Evolutionary conservation across 2,888 invertebrate species (phyloP), one percentile per base, ranked within the genome.

Genomic region (Electrophaes corylata): DNA sequence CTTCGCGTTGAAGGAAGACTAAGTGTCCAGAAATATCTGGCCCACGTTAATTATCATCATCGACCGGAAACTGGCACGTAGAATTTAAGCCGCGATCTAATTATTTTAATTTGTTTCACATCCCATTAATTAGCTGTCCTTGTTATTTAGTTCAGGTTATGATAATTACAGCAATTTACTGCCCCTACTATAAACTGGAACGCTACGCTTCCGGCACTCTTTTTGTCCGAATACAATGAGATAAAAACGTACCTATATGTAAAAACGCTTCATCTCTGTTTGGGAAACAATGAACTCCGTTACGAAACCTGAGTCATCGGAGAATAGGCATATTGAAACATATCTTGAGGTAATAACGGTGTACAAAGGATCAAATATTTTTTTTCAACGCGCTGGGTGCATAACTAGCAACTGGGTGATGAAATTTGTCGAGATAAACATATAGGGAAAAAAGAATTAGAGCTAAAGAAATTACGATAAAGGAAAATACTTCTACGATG

Each of bases 41-140:
- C 5, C 10, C 26, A 0, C 26, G 26, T 29, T 29, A 10, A 20
- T 3, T 23, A 12, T 31, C 19, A 26, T 12, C 31, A 49, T 29
- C 20, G 8, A 6, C 26, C 43, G 29, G 20, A 55, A 48, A 46
- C 49, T 35, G 31, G 26, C 35, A 35, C 35, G 35, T 41, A 41
- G 19, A 47, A 44, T 51, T 52, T 5, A 48, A 43, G 33, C 37
- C 46, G 39, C 57, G 55, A n/a, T 60, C 60, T 45, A 60, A 50
- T 51, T 55, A 43, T 52, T 58, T 56, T 49, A 60, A 60, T 60
- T 60, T 57, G 57, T 62, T 58, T 50, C 49, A 51, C 52, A 56
- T 60, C 60, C 64, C 62, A 57, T 60, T 51, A 63, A 64, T 66
- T 66, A 64, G 29, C 39, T 44, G 60, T 52, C 49, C 64, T 60